These are phyloP conservation scores for Perca fluviatilis DNA, from an alignment of 2,113 vertebrate genomes.

Conservation along the genomic window DNA sequence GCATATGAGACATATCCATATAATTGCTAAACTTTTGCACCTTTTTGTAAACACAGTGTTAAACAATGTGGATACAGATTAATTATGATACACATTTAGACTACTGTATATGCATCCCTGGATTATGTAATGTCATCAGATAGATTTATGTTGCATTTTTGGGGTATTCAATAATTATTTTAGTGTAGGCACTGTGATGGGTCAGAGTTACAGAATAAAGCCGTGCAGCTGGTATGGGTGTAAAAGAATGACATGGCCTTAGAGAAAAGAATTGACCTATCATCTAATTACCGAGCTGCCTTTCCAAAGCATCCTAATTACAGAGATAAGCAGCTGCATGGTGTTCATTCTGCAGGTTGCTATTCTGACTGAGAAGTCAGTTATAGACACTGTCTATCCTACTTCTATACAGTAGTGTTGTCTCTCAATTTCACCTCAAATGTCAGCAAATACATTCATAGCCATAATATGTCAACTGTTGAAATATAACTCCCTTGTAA, in stretches of 20 bases:
- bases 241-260: conserved; percentile 50
- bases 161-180: neutral
- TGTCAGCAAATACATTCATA: neutral
- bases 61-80: neutral
- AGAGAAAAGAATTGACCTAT: conserved; percentile 63
- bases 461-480: neutral
- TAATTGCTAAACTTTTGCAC: neutral
- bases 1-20: neutral
- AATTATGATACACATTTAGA: neutral
- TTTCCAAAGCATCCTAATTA: conserved; percentile 70
- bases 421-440: neutral
- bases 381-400: conserved; percentile 21
- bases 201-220: conserved; percentile 17
- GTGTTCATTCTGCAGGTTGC: conserved; percentile 39
- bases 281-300: conserved; percentile 77
- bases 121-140: neutral
- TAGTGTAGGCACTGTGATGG: neutral
- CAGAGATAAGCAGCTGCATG: conserved; percentile 72
- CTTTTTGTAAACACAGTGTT: neutral
- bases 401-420: neutral
- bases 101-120: too few species aligned
- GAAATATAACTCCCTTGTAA: neutral
- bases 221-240: conserved; percentile 61
- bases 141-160: conserved; percentile 19
- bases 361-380: conserved; percentile 31